Evolutionary conservation across 2,797 vertebrate genomes (phyloP).

Genomic region (Aeoliscus strigatus): DNA sequence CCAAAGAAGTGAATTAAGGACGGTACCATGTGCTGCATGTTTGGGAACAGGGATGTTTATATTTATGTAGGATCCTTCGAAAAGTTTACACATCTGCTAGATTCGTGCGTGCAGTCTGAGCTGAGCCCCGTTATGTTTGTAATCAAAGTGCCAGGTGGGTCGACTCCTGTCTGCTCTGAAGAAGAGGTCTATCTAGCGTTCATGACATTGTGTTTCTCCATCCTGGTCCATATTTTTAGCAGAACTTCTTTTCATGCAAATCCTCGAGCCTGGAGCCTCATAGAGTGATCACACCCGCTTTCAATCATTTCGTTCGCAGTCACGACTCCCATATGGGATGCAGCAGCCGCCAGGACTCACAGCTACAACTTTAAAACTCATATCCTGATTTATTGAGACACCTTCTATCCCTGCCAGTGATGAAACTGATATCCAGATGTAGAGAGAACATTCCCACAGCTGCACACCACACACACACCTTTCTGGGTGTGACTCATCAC

Average conservation of each 20-base stretch:
- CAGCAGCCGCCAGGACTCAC: conserved; percentile 11
- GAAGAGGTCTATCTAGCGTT: conserved; percentile 1
- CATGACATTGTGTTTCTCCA: neutral
- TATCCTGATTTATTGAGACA: conserved; percentile 50
- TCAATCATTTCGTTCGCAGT: conserved; percentile 37
- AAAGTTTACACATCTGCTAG: too few relatives aligned
- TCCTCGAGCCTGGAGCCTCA: conserved; percentile 9
- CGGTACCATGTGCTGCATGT: too few relatives aligned
- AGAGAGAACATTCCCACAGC: conserved; percentile 38
- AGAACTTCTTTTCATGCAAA: conserved; percentile 5
- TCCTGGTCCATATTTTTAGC: neutral
- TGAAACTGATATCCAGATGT: conserved; percentile 48
- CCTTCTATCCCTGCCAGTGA: conserved; percentile 25
- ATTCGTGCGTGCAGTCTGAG: too few relatives aligned
- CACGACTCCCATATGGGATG: conserved; percentile 46
- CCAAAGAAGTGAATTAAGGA: too few relatives aligned
- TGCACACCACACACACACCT: conserved; percentile 52
- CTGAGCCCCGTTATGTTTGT: conserved; percentile 13
- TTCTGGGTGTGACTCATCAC: conserved; percentile 16
- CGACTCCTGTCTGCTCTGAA: conserved; percentile 1
- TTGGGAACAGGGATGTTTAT: too few relatives aligned
- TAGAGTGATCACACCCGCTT: conserved; percentile 35
- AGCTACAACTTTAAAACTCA: conserved; percentile 34
- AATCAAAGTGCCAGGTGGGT: too few relatives aligned
- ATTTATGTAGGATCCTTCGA: too few relatives aligned